Evolutionary conservation across 2,888 invertebrate species (phyloP).

Genomic region (Itoplectis maculator): DNA sequence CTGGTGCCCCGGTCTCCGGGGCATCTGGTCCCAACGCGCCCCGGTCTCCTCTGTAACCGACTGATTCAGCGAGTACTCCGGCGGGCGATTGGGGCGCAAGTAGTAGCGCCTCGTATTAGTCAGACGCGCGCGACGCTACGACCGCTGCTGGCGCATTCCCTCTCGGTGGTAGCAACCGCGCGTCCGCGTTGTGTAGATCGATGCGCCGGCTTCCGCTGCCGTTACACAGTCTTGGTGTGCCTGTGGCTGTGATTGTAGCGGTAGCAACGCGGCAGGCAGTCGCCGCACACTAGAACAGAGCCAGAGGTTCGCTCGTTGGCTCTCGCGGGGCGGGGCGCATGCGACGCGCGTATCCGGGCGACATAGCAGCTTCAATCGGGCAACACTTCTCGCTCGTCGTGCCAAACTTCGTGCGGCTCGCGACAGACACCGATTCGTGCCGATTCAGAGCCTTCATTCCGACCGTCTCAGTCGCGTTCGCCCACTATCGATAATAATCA

Average conservation of each 20-base stretch:
- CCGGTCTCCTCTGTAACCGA: background rate
- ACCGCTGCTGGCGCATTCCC: background rate
- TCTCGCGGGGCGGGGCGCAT: slow-evolving; percentile 31
- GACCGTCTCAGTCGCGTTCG: slow-evolving; percentile 19
- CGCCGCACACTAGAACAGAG: slow-evolving; percentile 17
- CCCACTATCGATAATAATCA: slow-evolving; percentile 55
- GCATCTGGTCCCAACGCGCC: no score
- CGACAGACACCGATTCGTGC: slow-evolving; percentile 56
- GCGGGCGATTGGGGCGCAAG: background rate
- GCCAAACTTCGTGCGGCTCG: slow-evolving; percentile 55
- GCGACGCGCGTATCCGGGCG: slow-evolving; percentile 38
- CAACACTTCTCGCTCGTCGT: slow-evolving; percentile 37
- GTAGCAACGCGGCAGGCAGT: no score
- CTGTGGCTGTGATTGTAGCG: background rate
- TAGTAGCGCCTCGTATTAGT: slow-evolving; percentile 40
- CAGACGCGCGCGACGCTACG: slow-evolving; percentile 13
- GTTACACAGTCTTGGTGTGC: no score
- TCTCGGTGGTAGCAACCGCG: slow-evolving; percentile 8
- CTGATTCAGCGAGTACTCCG: background rate
- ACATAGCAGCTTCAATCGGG: slow-evolving; percentile 40
- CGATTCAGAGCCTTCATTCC: slow-evolving; percentile 43
- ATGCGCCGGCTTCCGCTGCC: slow-evolving; percentile 33
- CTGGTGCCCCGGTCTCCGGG: no score
- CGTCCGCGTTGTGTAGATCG: slow-evolving; percentile 48
- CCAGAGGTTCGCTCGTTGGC: background rate